Percentiles rank a stretch among this genome's conserved stretches.
Conservation (phyloP, 2,113 vertebrate species). For the Zosterops japonicus region DNA sequence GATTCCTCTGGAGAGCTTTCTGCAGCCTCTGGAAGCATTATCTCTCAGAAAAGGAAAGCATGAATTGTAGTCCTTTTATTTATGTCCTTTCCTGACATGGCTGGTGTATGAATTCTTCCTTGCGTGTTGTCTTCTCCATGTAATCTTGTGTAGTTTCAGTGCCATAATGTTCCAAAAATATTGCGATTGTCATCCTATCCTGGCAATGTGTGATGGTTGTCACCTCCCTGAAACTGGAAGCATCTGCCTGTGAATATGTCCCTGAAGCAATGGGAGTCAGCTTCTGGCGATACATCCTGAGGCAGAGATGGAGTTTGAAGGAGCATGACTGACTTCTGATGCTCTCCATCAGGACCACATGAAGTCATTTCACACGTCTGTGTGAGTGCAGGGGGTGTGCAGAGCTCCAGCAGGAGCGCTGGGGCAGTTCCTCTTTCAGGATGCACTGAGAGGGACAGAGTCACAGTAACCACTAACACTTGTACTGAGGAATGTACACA, state of each 20-base stretch:
- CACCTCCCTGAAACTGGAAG: not conserved
- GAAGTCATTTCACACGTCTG: accelerated
- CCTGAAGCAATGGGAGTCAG: not conserved
- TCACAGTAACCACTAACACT: not conserved
- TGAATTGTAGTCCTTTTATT: not conserved
- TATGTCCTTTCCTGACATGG: not conserved
- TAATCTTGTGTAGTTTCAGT: not conserved
- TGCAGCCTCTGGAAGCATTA: not conserved
- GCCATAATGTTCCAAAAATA: not conserved
- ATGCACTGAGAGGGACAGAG: not conserved
- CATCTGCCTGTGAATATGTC: accelerated
- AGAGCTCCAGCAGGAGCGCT: accelerated
- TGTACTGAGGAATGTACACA: not conserved
- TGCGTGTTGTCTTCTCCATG: not conserved
- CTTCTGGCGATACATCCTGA: not conserved
- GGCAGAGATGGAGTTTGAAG: not conserved
- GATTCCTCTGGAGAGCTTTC: not conserved
- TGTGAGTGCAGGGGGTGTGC: too few species aligned
- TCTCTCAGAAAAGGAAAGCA: not conserved
- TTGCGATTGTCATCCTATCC: not conserved
- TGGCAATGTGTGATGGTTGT: accelerated
- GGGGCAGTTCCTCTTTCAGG: not conserved
- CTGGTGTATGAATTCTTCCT: not conserved
- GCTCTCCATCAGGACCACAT: accelerated
- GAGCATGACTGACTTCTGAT: not conserved